A percentile compares a stretch with the other conserved stretches of the same genome.
Conservation (phyloP, 2,797 vertebrate species). For the Cheirogaleus major region DNA sequence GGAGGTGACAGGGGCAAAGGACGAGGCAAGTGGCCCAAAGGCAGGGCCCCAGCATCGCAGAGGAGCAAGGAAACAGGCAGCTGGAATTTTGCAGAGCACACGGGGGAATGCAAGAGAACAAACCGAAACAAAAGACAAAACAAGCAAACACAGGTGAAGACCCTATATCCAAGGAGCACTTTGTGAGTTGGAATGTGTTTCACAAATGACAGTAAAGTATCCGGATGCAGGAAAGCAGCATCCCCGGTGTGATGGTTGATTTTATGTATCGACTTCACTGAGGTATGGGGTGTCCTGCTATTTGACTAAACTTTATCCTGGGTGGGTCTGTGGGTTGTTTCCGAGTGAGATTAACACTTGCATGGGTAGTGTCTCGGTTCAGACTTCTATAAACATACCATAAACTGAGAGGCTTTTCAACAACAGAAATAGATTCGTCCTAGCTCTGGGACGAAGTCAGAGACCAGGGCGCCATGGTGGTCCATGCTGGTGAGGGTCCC, state of each 20-base stretch:
- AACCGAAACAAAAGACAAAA: neutral
- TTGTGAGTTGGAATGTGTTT: accelerated
- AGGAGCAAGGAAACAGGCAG: neutral
- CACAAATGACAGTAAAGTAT: accelerated
- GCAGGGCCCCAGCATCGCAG: accelerated
- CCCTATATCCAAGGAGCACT: neutral
- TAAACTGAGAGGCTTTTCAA: neutral
- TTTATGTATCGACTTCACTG: accelerated
- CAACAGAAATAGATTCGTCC: neutral
- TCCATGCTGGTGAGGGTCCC: neutral
- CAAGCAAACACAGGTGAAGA: accelerated
- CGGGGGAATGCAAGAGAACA: accelerated
- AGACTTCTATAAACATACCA: neutral
- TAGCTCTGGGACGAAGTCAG: neutral
- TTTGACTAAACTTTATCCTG: too few relatives aligned
- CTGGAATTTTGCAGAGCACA: accelerated
- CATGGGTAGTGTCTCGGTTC: neutral
- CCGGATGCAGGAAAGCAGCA: accelerated
- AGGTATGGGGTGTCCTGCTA: accelerated
- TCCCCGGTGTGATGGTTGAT: accelerated
- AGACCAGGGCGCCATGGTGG: neutral
- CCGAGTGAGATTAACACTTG: neutral
- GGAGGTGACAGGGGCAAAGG: accelerated
- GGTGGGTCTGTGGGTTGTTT: accelerated
- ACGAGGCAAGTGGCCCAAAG: neutral